Base-by-base conservation (phyloP, 2,888 invertebrate genomes). In the Sialis lutaria region DNA sequence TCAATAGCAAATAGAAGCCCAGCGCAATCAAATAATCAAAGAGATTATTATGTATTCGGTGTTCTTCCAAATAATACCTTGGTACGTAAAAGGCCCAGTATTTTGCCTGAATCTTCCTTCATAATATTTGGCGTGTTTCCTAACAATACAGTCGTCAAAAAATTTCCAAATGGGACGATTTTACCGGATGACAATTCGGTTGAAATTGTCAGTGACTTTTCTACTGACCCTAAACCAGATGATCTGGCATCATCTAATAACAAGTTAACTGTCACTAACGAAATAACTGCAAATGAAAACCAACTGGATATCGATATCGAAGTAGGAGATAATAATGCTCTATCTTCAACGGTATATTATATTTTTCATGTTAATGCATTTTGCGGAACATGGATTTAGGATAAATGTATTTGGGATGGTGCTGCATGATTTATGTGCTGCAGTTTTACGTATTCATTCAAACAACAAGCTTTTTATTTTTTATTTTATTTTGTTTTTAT, bases 61-160 rank as follows among this genome's bases (percentile, higher is more conserved):
- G 79, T 84, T 56, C 72, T 82, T 56, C 80, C 82, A 51, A 83
- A 84, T 63, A 82, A 81, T 67, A 83, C 83, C 53, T 78, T 84
- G 64, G 78, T 82, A 63, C 75, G 81, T 64, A 82, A 82, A 67
- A 72, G 78, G 55, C 80, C 82, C 54, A 75, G 77, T 62, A 61
- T 72, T 57, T 70, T 77, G 64, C 77, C 79, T 61, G 75, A 79
- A 60, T 70, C 78, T 57, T 82, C 82, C 53, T 82, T 77, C 64
- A 75, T 82, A 57, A 74, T 83, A 62, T 80, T 79, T 58, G 82
- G 83, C 62, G 74, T 83, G 58, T 78, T 77, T 63, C 82, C 83
- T 55, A 82, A 83, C 69, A 82, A 82, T 67, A 82, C 79, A 63
- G 69, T 83, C 63, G 78, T 84, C 62, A 77, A 79, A 67, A 83